These are phyloP conservation scores for Bos taurus DNA, from an alignment of 2,113 vertebrate species.

Conservation along the genomic window DNA sequence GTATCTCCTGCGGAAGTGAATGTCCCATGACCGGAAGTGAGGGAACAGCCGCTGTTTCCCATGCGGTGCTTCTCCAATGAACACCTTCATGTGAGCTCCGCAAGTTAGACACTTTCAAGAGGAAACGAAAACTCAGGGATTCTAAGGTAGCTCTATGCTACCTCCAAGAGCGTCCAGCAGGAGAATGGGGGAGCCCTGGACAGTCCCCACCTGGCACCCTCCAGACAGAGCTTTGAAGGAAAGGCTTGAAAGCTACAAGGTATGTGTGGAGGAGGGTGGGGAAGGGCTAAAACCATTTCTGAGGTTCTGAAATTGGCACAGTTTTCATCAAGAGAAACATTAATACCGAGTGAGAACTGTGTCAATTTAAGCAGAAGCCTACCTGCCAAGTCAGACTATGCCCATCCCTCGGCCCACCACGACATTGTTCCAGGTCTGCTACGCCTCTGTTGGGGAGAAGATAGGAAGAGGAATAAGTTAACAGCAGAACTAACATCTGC, in stretches of 20 bases:
- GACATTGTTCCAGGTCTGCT: neutral
- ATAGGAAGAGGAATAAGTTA: neutral
- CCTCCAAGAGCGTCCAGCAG: rapidly evolving
- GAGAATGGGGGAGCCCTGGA: neutral
- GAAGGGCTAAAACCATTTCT: neutral
- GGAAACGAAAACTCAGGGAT: neutral
- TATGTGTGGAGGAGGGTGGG: neutral
- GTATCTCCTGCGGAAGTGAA: neutral
- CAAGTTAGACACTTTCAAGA: neutral
- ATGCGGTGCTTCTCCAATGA: rapidly evolving
- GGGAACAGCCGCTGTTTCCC: rapidly evolving
- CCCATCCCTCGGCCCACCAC: neutral
- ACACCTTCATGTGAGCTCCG: neutral
- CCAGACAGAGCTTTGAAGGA: neutral
- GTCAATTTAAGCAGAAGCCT: neutral
- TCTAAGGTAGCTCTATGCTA: neutral
- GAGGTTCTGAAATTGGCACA: neutral
- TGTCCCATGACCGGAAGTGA: neutral
- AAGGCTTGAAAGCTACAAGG: neutral
- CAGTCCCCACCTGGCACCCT: neutral
- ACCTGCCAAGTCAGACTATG: neutral
- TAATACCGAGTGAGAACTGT: neutral
- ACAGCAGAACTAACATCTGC: neutral
- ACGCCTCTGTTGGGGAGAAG: neutral
- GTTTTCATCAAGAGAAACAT: neutral